Percentiles rank a stretch among this genome's conserved stretches.
phyloP scores from a whole-genome alignment of 2,888 invertebrate species.

The Colletes collaris region DNA sequence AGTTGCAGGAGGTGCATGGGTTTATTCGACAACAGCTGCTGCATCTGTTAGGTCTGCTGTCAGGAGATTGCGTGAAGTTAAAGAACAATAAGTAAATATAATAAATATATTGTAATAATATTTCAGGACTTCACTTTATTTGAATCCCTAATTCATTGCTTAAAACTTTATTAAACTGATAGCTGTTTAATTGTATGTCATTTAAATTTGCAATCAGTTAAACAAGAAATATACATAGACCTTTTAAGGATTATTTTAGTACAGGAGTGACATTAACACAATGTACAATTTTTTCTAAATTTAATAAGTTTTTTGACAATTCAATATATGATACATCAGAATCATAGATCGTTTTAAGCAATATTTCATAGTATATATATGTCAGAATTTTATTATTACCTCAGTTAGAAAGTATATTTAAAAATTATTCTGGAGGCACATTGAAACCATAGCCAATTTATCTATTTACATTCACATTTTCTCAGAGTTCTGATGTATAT shows the following conservation, averaged over 20 bases:
- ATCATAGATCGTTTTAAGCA: constrained; percentile 16
- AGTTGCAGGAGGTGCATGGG: constrained; percentile 99
- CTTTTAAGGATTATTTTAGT: constrained; percentile 2
- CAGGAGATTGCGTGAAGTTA: constrained; percentile 96
- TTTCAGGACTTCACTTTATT: constrained; percentile 36
- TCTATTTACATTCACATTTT: constrained; percentile 26
- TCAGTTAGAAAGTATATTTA: constrained; percentile 23
- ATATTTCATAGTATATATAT: neutral
- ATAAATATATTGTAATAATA: constrained; percentile 62
- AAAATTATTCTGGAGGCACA: constrained; percentile 48
- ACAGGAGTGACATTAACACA: constrained; percentile 14
- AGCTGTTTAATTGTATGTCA: neutral
- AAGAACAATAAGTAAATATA: constrained; percentile 86
- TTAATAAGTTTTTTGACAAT: constrained; percentile 36
- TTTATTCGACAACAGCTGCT: constrained; percentile 98
- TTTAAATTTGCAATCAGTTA: neutral
- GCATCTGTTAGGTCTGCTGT: constrained; percentile 99
- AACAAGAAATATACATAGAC: neutral
- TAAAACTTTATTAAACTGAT: neutral
- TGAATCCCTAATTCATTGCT: neutral
- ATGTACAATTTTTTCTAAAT: constrained; percentile 9
- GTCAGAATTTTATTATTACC: neutral
- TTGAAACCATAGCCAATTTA: constrained; percentile 25
- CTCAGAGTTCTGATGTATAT: neutral
- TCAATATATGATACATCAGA: constrained; percentile 38